phyloP scores from a whole-genome alignment of 1,140 invertebrate species.

The Drosophila neocordata region DNA sequence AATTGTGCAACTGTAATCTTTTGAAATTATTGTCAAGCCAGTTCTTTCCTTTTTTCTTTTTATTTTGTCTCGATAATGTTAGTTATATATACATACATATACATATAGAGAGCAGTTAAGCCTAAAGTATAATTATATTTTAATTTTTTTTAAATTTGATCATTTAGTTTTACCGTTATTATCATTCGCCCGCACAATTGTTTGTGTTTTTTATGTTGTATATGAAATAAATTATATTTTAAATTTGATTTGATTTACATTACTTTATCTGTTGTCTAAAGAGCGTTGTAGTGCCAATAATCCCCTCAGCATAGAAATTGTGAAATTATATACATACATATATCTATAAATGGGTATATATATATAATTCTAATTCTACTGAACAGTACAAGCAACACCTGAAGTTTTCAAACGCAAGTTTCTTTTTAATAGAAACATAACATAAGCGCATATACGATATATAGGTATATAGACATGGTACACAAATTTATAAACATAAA shows the following conservation, averaged over 20 bases:
- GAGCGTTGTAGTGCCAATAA: constrained; percentile 50
- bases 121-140: constrained; percentile 31
- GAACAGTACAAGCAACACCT: constrained; percentile 82
- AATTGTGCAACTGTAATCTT: constrained; percentile 43
- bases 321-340: constrained; percentile 43
- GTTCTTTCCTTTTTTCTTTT: constrained; percentile 22
- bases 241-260: constrained; percentile 26
- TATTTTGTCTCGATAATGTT: constrained; percentile 36
- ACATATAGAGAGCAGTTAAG: constrained; percentile 18
- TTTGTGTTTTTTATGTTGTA: constrained; percentile 63
- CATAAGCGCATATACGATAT: constrained; percentile 58
- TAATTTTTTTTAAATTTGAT: constrained; percentile 35
- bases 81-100: constrained; percentile 14
- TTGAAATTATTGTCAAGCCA: constrained; percentile 58
- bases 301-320: constrained; percentile 19
- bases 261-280: constrained; percentile 17
- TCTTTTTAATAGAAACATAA: constrained; percentile 74
- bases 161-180: constrained; percentile 51
- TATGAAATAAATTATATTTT: constrained; percentile 69
- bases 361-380: constrained; percentile 67
- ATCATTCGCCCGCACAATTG: constrained; percentile 42
- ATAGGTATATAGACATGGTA: constrained; percentile 46
- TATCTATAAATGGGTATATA: not conserved
- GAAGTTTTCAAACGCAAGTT: constrained; percentile 82
- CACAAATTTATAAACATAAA: constrained; percentile 52